Evolutionary conservation across 1,140 invertebrate genomes (phyloP), one percentile per base, ranked within the genome.

Genomic region (Eubasilissa regina): DNA sequence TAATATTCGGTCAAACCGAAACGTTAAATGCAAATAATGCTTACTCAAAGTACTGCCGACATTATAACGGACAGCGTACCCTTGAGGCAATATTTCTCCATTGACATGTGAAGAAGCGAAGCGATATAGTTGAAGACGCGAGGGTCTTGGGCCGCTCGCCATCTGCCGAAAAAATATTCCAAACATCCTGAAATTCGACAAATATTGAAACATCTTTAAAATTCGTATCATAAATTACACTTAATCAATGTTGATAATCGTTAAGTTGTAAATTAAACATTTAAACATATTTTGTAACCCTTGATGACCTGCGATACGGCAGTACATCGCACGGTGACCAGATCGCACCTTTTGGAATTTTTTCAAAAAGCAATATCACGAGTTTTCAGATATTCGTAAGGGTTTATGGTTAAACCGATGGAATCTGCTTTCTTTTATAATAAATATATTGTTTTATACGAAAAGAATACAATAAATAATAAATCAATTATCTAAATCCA

Each of bases 1-100:
- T 70, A 51, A 70, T 70, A 70, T 70, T 70, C 66, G 66, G 51
- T 51, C 47, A n/a, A 48, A 47, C 47, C 45, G 66, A 70, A 70
- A 70, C 51, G 66, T 70, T 45, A 7, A 35, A 70, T 70, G 44
- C 25, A 68, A 68, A 68, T 68, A 51, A 15, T 35, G 25, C n/a
- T 25, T 47, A 48, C 47, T 68, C 64, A 68, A 68, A 68, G 47
- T 47, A 47, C 64, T 6, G 64, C 35, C 12, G 64, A 47, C 64
- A 45, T 48, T 68, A 47, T 19, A 68, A 21, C 64, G 64, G 64
- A 17, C 64, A n/a, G 64, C 25, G 12, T 68, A 19, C 45, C 44
- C 15, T 44, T 3, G 48, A 43, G 64, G 64, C 64, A 44, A 17
- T 68, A 68, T 68, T 68, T 68, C 21, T 68, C 1, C 64, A 47